Base-by-base conservation (phyloP, 1,140 invertebrate species). In the Bemisia tabaci region DNA sequence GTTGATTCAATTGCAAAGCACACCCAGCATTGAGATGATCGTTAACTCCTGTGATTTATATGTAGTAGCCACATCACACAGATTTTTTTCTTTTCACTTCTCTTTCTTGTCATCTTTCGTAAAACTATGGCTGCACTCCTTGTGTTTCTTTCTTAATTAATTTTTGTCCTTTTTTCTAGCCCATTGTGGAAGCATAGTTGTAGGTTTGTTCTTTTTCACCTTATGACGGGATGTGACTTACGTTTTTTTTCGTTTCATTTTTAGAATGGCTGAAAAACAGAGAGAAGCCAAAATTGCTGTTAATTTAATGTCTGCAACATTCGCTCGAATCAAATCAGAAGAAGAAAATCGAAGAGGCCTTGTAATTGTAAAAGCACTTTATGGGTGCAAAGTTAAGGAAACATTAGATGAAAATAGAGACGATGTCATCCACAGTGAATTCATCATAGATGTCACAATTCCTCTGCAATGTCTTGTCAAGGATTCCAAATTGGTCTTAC, bases 381-480 rank as follows among this genome's bases (percentile, higher is more conserved):
- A 92, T 75, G 91, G 91, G 60, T 17, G 33, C 11, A 66, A 64
- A 59, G 64, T 58, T 27, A 59, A 65, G 27, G 77, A 78, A 39
- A 25, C 70, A 25, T 72, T 71, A 12, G 72, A 71, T 64, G 76
- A 74, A 39, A 72, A 74, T 60, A 70, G 69, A 58, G 73, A 68
- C 69, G 77, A 72, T 72, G 76, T 12, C 9, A 65, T 48, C 17
- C 66, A 71, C 22, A 72, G 74, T 9, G 68, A 79, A 68, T 87
- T 92, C 73, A 82, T 91, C 12, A 89, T 97, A 65, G 92, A 97
- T 78, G 95, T 98, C 1, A 95, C 91, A 1, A 84, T 97, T 71
- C 92, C 93, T 1, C 73, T 98, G 22, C 96, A 98, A 76, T 94
- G 94, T 74, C 82, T 97, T 69, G 91, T 97, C 23, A 93, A 90